These are phyloP conservation scores for Rhabditoides inermis DNA, from an alignment of 2,888 invertebrate genomes.

Conservation along the genomic window DNA sequence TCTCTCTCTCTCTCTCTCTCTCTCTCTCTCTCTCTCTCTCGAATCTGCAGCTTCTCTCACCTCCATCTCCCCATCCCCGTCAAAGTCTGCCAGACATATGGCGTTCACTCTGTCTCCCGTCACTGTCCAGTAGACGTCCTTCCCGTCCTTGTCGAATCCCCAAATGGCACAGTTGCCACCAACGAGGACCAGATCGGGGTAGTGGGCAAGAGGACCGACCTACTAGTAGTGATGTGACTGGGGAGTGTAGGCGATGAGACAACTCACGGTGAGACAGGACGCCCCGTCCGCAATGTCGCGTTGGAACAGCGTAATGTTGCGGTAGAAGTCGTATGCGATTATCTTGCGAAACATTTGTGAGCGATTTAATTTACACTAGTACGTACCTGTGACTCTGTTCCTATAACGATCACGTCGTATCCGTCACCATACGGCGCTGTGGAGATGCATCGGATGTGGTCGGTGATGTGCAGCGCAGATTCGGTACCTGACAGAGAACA, in stretches of 20 bases:
- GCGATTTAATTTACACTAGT: no score
- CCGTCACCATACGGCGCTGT: slow-evolving; percentile 17
- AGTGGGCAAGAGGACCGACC: slow-evolving; percentile 38
- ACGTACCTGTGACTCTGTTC: slow-evolving; percentile 25
- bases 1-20: no score
- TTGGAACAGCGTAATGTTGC: slow-evolving; percentile 82
- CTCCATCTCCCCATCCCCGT: slow-evolving; percentile 77
- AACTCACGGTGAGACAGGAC: slow-evolving; percentile 64
- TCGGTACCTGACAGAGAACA: slow-evolving; percentile 20
- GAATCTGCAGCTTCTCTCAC: slow-evolving; percentile 57
- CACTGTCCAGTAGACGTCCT: slow-evolving; percentile 83
- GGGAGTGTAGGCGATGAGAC: not conserved
- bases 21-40: no score
- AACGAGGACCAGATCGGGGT: slow-evolving; percentile 61
- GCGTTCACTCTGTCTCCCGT: slow-evolving; percentile 70
- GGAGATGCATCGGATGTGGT: slow-evolving; percentile 24
- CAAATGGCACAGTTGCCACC: slow-evolving; percentile 80
- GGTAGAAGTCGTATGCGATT: slow-evolving; percentile 78
- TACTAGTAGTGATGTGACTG: slow-evolving; percentile 6
- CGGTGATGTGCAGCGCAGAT: slow-evolving; percentile 21
- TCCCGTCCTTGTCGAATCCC: slow-evolving; percentile 68
- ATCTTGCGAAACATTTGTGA: slow-evolving; percentile 54
- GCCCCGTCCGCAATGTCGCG: slow-evolving; percentile 82
- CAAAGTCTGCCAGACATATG: slow-evolving; percentile 73
- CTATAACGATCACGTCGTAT: slow-evolving; percentile 28